These are phyloP conservation scores for Tetrax tetrax DNA, from an alignment of 2,113 vertebrate genomes.

Conservation along the genomic window DNA sequence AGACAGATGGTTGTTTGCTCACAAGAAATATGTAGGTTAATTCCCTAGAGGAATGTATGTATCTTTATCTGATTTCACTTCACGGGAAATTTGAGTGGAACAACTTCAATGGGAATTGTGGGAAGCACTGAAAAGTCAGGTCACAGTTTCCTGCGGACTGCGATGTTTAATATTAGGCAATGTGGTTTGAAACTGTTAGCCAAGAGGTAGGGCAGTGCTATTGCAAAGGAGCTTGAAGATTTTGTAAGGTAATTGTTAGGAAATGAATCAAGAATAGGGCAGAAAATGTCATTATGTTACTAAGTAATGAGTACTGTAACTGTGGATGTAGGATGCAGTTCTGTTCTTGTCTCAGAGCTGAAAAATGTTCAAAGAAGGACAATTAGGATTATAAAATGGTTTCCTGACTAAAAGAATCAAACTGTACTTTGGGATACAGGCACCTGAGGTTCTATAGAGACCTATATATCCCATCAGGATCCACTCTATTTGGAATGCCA, in stretches of 20 bases:
- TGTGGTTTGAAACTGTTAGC: background rate
- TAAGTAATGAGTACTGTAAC: background rate
- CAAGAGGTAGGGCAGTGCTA: background rate
- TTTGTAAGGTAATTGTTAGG: background rate
- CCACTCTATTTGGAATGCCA: background rate
- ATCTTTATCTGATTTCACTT: conserved; percentile 12
- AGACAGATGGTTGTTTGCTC: conserved; percentile 49
- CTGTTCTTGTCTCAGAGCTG: background rate
- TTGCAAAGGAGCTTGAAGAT: background rate
- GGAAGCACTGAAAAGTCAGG: background rate
- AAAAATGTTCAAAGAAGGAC: background rate
- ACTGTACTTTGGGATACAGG: background rate
- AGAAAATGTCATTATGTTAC: background rate
- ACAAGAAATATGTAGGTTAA: conserved; percentile 59
- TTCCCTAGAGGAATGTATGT: background rate
- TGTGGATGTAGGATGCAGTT: background rate
- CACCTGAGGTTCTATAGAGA: background rate
- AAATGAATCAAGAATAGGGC: background rate
- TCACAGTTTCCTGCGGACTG: background rate
- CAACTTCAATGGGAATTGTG: background rate
- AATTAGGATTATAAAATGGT: background rate
- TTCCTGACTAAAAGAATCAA: background rate
- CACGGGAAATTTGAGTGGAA: background rate
- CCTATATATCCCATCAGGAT: background rate
- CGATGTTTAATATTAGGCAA: background rate